phyloP scores from a whole-genome alignment of 2,113 vertebrate genomes.

The Vombatus ursinus region DNA sequence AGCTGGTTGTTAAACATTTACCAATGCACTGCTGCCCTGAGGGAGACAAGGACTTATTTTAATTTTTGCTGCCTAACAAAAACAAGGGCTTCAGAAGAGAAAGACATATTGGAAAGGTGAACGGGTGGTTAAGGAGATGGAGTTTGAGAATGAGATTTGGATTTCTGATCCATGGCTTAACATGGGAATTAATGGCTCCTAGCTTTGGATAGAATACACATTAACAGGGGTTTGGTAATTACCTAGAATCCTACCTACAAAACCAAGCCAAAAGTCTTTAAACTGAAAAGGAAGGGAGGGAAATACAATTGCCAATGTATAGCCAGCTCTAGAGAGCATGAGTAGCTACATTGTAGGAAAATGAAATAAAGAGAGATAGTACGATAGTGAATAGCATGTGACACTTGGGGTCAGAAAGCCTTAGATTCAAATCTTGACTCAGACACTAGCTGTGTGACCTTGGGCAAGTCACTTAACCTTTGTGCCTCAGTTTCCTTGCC shows the following conservation, averaged over 20 bases:
- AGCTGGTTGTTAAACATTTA: neutral
- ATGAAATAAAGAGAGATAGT: neutral
- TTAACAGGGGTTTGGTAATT: neutral
- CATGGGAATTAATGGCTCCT: neutral
- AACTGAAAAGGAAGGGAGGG: neutral
- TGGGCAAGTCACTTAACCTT: neutral
- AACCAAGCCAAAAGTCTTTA: neutral
- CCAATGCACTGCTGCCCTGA: neutral
- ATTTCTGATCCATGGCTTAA: neutral
- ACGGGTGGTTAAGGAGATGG: neutral
- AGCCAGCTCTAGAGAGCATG: neutral
- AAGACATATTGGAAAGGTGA: neutral
- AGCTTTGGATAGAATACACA: neutral
- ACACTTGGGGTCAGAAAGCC: neutral
- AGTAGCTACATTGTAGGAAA: neutral
- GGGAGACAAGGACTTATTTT: neutral
- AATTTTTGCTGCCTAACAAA: neutral
- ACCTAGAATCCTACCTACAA: neutral
- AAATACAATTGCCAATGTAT: neutral
- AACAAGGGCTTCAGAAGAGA: neutral
- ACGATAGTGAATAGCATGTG: neutral
- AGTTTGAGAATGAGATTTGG: neutral
- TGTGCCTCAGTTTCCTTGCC: neutral
- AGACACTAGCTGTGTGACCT: neutral
- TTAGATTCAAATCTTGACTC: neutral